Evolutionary conservation across 2,888 invertebrate species (phyloP), one percentile per base, ranked within the genome.

Genomic region (Drosophila macrospina): DNA sequence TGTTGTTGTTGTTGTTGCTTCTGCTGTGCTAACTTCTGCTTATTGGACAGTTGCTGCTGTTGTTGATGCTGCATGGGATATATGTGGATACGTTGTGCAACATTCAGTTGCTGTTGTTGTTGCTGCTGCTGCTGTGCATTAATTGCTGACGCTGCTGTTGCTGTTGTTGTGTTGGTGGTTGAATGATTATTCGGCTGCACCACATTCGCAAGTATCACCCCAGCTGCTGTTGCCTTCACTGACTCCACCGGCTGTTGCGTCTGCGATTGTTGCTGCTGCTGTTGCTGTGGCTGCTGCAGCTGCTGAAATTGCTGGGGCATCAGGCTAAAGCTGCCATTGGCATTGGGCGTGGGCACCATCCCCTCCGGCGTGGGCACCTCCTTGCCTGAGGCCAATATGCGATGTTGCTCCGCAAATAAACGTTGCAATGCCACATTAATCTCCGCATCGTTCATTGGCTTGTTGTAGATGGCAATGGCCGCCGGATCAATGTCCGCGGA

Each of bases 331-430:
- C 80, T 85, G 37, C 82, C 86, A 51, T 78, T 88, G 6, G 86
- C 84, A 62, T 89, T 88, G 6, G 91, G 91, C 20, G 92, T 91
- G 4, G 92, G 93, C 56, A 93, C 92, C 74, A 89, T 88, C 5
- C 85, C 89, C 36, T 91, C 91, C 1, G 91, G 91, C 6, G 94
- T 94, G 6, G 94, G 94, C 75, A 95, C 93, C 68, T 95, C 92
- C 91, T 96, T 96, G 7, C 96, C 96, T 10, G 94, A 94, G 0
- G 95, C 94, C 70, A 96, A 88, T 71, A 96, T 95, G 86, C 95
- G 95, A 70, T 95, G 94, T 86, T 96, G 95, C 72, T 95, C 95
- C 60, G 94, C 93, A 78, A 95, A 94, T 32, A 96, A 91, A 74
- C 94, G 93, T 64, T 94, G 93, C 48, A 95, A 86, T 8, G 93